Base-by-base conservation (phyloP, 2,888 invertebrate species). In the Phaonia tiefii region DNA sequence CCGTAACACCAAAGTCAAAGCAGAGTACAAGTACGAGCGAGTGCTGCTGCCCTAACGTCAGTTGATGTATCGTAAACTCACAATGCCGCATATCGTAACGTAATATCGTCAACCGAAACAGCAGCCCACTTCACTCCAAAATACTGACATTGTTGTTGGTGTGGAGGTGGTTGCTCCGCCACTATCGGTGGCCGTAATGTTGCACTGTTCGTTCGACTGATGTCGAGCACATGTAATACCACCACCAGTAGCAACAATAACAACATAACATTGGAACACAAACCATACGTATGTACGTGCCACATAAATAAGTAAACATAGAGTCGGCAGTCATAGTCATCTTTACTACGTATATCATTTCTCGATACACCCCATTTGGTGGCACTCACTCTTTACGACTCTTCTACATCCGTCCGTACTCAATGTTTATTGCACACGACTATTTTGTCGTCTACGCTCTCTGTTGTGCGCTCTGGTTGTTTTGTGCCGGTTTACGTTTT, bases 1-100 rank as follows among this genome's bases (percentile, higher is more conserved):
- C 17, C 13, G 17, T 31, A 60, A 39, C 60, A 69, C 15, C 25
- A 25, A 13, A 46, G 22, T 2, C 31, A 31, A 15, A n/a, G 58
- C 39, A 58, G 39, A 37, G 20, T 44, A 65, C 49, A 44, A 56
- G 46, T 4, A 51, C 15, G 54, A 74, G 69, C 60, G 69, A 7
- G 60, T 77, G 76, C 63, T 69, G 63, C 63, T 49, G 42, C 46
- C 58, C 72, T 49, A 49, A n/a, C 42, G 22, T 20, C 13, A 51
- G 20, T n/a, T n/a, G n/a, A 42, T 39, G 25, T 56, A 54, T 54
- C 54, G 54, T 56, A 54, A n/a, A n/a, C n/a, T n/a, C n/a, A n/a
- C 25, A 56, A 42, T 15, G 17, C 70, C 51, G 42, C 42, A 42
- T 56, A 70, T 54, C 54, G 54, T 42, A 69, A 51, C 51, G 51